Conservation (phyloP, 1,140 invertebrate species). For the Drosophila baimaii region DNA sequence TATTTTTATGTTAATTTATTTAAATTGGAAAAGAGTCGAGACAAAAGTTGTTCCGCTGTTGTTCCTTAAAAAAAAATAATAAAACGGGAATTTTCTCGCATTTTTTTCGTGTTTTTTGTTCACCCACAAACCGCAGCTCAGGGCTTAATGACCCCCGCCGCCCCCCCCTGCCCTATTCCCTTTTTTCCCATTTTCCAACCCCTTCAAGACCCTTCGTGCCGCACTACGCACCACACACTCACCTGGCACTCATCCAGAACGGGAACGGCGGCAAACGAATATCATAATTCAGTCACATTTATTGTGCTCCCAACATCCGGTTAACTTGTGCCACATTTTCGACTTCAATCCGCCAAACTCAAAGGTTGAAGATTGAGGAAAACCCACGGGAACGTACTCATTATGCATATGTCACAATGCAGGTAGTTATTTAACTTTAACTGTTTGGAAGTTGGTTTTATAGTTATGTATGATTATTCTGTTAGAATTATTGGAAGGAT, state of each 20-base stretch:
- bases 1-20: slow-evolving; percentile 83
- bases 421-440: not conserved
- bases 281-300: slow-evolving; percentile 79
- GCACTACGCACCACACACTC: slow-evolving; percentile 53
- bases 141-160: slow-evolving; percentile 62
- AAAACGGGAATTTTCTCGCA: slow-evolving; percentile 59
- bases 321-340: slow-evolving; percentile 59
- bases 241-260: slow-evolving; percentile 76
- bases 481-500: not conserved
- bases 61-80: slow-evolving; percentile 25
- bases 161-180: slow-evolving; percentile 1
- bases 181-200: slow-evolving; percentile 13
- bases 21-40: slow-evolving; percentile 58
- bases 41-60: slow-evolving; percentile 57
- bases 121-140: slow-evolving; percentile 53
- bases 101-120: slow-evolving; percentile 4
- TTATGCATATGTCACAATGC: not conserved
- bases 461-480: too few species aligned
- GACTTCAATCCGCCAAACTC: slow-evolving; percentile 39
- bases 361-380: slow-evolving; percentile 29
- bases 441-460: not conserved
- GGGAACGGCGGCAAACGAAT: slow-evolving; percentile 33
- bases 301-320: slow-evolving; percentile 73
- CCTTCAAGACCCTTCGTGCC: slow-evolving; percentile 41
- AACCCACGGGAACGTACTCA: not conserved